Conservation (phyloP, 2,888 invertebrate species). For the Lobophora halterata region DNA sequence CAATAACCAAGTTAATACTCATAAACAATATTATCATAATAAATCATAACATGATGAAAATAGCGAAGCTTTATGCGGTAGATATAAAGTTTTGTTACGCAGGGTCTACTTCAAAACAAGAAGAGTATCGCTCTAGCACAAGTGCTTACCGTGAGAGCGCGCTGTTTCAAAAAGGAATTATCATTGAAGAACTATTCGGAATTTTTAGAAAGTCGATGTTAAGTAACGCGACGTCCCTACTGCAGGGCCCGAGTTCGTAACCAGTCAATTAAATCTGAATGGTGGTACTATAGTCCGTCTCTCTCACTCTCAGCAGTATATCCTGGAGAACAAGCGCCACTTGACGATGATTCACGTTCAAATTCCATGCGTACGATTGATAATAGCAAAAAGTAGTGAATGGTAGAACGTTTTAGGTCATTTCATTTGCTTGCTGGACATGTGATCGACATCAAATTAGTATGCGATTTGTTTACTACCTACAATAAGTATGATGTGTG, state of each 20-base stretch:
- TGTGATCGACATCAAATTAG: conserved; percentile 45
- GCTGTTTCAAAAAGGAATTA: conserved; percentile 57
- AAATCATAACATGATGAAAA: conserved; percentile 5
- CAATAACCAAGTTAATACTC: no score
- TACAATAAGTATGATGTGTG: conserved; percentile 38
- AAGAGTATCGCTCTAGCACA: conserved; percentile 27
- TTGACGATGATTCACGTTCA: conserved; percentile 76
- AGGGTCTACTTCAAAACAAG: conserved; percentile 29
- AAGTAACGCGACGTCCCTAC: conserved; percentile 72
- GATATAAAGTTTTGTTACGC: conserved; percentile 22
- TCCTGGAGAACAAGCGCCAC: conserved; percentile 72
- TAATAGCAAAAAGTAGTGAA: conserved; percentile 74
- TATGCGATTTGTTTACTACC: conserved; percentile 56
- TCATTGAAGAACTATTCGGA: conserved; percentile 65
- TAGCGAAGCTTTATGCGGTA: conserved; percentile 18
- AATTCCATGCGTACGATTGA: conserved; percentile 77
- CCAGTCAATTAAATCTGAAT: conserved; percentile 78
- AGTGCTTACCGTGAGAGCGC: conserved; percentile 34
- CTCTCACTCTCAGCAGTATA: conserved; percentile 64
- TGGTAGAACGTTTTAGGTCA: conserved; percentile 67
- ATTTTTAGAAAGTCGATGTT: conserved; percentile 76
- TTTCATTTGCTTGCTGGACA: conserved; percentile 59
- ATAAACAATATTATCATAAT: conserved; percentile 7
- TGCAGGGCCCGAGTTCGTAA: conserved; percentile 74
- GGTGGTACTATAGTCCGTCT: conserved; percentile 67